Percentiles rank a stretch among this genome's conserved stretches.
Conservation (phyloP, 2,113 vertebrate species). For the Sinocyclocheilus anshuiensis region DNA sequence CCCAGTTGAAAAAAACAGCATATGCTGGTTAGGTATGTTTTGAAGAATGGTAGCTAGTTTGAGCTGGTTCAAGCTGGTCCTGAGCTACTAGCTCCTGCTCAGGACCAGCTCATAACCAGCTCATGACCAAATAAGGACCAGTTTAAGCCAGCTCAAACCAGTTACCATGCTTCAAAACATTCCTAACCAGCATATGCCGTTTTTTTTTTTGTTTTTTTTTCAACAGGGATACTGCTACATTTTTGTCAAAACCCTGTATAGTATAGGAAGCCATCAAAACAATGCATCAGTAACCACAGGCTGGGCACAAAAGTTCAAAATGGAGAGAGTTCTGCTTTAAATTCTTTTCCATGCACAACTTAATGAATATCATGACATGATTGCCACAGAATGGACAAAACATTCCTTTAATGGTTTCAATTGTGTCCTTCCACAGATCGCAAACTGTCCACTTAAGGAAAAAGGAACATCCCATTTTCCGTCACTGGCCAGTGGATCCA, state of each 20-base stretch:
- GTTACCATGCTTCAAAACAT: too few relatives aligned
- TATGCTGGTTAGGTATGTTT: too few relatives aligned
- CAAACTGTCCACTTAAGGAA: conserved; percentile 57
- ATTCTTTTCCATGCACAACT: neutral
- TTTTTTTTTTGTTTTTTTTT: too few relatives aligned
- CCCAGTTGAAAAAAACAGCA: too few relatives aligned
- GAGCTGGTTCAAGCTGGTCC: too few relatives aligned
- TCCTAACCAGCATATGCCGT: too few relatives aligned
- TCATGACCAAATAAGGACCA: too few relatives aligned
- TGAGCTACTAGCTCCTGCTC: too few relatives aligned
- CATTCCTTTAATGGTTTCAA: neutral
- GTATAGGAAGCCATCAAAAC: neutral
- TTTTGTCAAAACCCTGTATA: neutral
- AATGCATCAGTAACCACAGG: neutral
- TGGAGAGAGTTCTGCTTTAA: neutral
- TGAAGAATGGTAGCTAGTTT: too few relatives aligned
- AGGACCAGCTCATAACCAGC: too few relatives aligned
- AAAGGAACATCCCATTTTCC: conserved; percentile 58
- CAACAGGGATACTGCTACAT: neutral
- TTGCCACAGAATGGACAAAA: neutral
- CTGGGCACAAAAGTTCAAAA: neutral
- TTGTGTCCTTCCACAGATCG: conserved; percentile 61
- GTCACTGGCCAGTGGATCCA: conserved; percentile 58
- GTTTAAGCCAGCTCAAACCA: too few relatives aligned
- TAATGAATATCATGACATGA: conserved; percentile 17